Base-by-base conservation (phyloP, 2,888 invertebrate genomes). In the Platycheirus rosarum region DNA sequence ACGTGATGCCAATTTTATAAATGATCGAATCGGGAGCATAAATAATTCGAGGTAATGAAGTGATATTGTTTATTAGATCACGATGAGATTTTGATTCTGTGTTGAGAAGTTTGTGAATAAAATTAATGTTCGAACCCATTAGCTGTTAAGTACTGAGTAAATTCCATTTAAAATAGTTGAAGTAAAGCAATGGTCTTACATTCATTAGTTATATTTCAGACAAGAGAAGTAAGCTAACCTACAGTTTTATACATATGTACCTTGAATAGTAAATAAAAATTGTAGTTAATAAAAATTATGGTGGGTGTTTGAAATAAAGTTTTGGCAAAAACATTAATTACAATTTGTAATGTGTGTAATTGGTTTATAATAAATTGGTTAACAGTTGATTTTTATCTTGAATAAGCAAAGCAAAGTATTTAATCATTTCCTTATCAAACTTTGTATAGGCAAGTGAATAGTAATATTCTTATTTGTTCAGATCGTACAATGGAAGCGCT, bases 1-100 rank as follows among this genome's bases (percentile, higher is more conserved):
- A 62, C 49, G 26, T 48, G 68, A 40, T 66, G 70, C 66, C 75
- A 80, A 29, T 32, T 60, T 44, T 16, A 44, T 29, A 32, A 60
- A 44, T 26, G 57, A 23, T 40, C 42, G 4, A 14, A 57, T 44
- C 71, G 42, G 16, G 48, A 79, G 74, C 79, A 79, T 79, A 79
- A 65, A 69, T 57, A 57, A 40, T 46, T 57, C 62, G 48, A 42
- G 62, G 44, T 74, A 68, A 74, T 55, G 9, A 49, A 46, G 23
- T 69, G 46, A 49, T 63, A 62, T 68, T 42, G 40, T 42, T 49
- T 63, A 42, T 60, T 29, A 44, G 9, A 32, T 32, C 20, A 53
- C 11, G 57, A 57, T 57, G 44, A 60, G 60, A 75, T 48, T 18
- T 51, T 23, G 49, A 23, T 44, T 37, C 35, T 29, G 46, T 53